These are phyloP conservation scores for Cebidichthys violaceus DNA, from an alignment of 2,113 vertebrate genomes.

Conservation along the genomic window DNA sequence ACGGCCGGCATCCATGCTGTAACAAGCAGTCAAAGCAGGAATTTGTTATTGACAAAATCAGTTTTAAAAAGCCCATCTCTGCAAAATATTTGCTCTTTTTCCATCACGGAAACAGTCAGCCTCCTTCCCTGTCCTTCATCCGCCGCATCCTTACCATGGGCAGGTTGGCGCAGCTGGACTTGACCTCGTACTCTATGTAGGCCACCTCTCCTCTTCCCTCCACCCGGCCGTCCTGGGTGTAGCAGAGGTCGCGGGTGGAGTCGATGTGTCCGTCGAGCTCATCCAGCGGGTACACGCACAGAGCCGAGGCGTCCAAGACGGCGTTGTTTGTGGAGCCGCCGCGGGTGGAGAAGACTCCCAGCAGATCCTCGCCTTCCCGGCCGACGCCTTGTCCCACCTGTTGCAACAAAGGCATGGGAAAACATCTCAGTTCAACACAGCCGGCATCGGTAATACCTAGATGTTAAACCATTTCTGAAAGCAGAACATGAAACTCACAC, in stretches of 20 bases:
- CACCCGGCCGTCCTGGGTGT: constrained; percentile 88
- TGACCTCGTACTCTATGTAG: constrained; percentile 97
- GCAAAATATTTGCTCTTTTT: constrained; percentile 13
- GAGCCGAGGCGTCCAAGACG: constrained; percentile 86
- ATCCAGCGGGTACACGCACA: constrained; percentile 91
- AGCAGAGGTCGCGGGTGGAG: constrained; percentile 92
- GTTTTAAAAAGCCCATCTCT: not conserved
- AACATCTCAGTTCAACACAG: constrained; percentile 7
- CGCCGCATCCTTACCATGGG: constrained; percentile 84
- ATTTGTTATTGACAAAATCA: not conserved
- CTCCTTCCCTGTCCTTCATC: not conserved
- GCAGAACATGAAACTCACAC: not conserved
- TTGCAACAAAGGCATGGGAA: constrained; percentile 34
- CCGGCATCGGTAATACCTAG: not conserved
- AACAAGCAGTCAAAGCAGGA: constrained; percentile 15
- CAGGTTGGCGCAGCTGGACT: constrained; percentile 93
- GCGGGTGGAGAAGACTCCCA: constrained; percentile 91
- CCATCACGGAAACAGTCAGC: not conserved
- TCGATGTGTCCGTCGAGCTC: constrained; percentile 91
- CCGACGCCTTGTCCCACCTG: constrained; percentile 82
- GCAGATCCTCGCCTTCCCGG: constrained; percentile 84
- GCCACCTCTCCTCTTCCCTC: constrained; percentile 86
- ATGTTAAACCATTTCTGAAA: not conserved
- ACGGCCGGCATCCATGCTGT: not conserved
- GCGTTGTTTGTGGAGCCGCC: constrained; percentile 82